Conservation (phyloP, 2,888 invertebrate genomes). For the Drosophila neutralis region DNA sequence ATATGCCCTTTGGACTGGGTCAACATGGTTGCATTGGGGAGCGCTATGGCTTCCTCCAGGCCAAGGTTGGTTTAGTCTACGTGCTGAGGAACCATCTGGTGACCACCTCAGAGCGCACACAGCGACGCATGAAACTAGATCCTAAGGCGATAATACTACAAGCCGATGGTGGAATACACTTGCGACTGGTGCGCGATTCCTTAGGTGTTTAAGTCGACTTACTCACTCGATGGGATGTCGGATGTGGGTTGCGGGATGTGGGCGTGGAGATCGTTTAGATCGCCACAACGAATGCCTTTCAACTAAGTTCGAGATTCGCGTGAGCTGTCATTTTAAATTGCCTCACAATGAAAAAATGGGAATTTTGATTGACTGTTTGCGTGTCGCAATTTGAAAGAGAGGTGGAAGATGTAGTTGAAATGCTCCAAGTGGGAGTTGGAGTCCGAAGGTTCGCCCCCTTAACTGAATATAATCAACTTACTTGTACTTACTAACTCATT, state of each 20-base stretch:
- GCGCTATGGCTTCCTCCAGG: conserved; percentile 83
- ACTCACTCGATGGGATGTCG: conserved; percentile 12
- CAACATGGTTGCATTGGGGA: conserved; percentile 85
- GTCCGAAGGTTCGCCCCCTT: conserved; percentile 4
- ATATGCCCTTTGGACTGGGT: conserved; percentile 84
- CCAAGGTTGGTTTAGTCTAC: conserved; percentile 83
- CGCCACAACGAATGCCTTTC: conserved; percentile 42
- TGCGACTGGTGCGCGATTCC: conserved; percentile 81
- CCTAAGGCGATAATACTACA: conserved; percentile 82
- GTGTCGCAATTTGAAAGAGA: conserved; percentile 38
- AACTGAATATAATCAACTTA: conserved; percentile 18
- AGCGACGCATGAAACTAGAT: conserved; percentile 75
- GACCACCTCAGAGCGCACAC: conserved; percentile 73
- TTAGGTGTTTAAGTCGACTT: conserved; percentile 49
- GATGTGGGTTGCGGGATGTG: not conserved
- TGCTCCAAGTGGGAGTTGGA: not conserved
- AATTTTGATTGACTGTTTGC: conserved; percentile 63
- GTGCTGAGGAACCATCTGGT: conserved; percentile 83
- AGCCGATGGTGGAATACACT: conserved; percentile 82
- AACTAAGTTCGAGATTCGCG: conserved; percentile 60
- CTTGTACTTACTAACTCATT: conserved; percentile 14
- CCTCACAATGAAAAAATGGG: conserved; percentile 22
- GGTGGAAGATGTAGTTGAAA: conserved; percentile 20
- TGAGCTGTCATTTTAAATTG: conserved; percentile 61
- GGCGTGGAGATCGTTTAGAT: not conserved